phyloP scores from a whole-genome alignment of 2,888 invertebrate genomes.

The Nymphalis polychloros region DNA sequence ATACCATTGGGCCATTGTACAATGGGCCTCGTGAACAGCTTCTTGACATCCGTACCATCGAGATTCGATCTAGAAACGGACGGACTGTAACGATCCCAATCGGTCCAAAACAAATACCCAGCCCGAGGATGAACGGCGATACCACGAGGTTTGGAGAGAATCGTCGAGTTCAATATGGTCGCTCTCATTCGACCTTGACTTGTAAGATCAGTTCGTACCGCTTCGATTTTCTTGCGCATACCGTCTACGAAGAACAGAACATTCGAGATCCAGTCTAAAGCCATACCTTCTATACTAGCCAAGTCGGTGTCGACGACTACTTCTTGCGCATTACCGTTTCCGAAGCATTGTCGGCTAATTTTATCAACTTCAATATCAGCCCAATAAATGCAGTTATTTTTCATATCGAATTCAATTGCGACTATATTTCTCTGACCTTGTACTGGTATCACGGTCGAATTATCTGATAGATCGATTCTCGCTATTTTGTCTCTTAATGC shows the following conservation, averaged over 20 bases:
- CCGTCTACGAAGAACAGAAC: constrained; percentile 94
- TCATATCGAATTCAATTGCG: constrained; percentile 92
- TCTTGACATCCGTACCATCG: constrained; percentile 87
- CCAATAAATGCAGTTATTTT: constrained; percentile 93
- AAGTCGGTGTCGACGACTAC: constrained; percentile 88
- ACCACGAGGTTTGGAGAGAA: constrained; percentile 88
- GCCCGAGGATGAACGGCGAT: constrained; percentile 91
- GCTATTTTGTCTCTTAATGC: constrained; percentile 89
- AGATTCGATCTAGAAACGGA: constrained; percentile 90
- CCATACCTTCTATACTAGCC: constrained; percentile 93
- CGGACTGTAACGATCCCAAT: constrained; percentile 90
- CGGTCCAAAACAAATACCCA: constrained; percentile 92
- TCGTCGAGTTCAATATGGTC: constrained; percentile 86
- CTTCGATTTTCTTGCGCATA: constrained; percentile 88
- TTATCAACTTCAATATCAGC: constrained; percentile 91
- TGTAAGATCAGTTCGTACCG: constrained; percentile 85
- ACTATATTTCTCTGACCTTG: constrained; percentile 89
- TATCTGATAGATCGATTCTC: constrained; percentile 84
- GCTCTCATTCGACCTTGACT: constrained; percentile 86
- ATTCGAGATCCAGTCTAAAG: constrained; percentile 93
- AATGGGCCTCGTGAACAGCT: constrained; percentile 83
- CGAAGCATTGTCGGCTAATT: constrained; percentile 89
- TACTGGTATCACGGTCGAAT: constrained; percentile 85
- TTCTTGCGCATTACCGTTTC: constrained; percentile 85
- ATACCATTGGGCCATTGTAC: constrained; percentile 95